Conservation (phyloP, 2,888 invertebrate species). For the Zaprionus bogoriensis region DNA sequence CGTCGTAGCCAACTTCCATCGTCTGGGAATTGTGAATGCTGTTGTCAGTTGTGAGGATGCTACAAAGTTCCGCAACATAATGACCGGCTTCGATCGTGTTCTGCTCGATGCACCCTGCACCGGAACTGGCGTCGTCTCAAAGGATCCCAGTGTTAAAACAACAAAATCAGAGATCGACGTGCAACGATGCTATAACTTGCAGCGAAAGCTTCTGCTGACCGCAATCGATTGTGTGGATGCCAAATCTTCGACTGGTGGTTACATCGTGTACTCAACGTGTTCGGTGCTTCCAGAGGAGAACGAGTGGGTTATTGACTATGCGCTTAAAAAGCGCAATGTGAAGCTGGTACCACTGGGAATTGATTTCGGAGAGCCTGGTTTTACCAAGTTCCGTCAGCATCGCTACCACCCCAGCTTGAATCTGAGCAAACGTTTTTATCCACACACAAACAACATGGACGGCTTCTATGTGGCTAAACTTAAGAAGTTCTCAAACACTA, state of each 20-base stretch:
- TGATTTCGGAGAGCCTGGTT: slow-evolving; percentile 98
- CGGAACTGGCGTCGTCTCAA: slow-evolving; percentile 98
- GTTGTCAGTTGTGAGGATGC: slow-evolving; percentile 96
- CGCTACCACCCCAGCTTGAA: slow-evolving; percentile 96
- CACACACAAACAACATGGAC: slow-evolving; percentile 99
- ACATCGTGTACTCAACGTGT: slow-evolving; percentile 99
- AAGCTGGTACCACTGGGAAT: slow-evolving; percentile 96
- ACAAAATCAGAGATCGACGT: slow-evolving; percentile 95
- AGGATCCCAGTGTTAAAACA: slow-evolving; percentile 98
- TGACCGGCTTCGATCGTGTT: slow-evolving; percentile 97
- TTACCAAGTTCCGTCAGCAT: slow-evolving; percentile 92
- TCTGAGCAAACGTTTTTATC: slow-evolving; percentile 95
- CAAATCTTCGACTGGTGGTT: slow-evolving; percentile 95
- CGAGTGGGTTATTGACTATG: slow-evolving; percentile 98
- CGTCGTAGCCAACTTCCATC: slow-evolving; percentile 97
- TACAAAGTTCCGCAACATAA: slow-evolving; percentile 90
- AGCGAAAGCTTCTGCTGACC: slow-evolving; percentile 94
- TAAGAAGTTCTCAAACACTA: slow-evolving; percentile 95
- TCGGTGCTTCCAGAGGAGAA: slow-evolving; percentile 99
- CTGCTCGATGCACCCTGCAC: slow-evolving; percentile 99
- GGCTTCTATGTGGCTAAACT: slow-evolving; percentile 99
- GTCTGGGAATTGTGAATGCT: slow-evolving; percentile 97
- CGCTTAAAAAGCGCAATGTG: slow-evolving; percentile 95
- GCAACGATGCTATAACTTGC: slow-evolving; percentile 94
- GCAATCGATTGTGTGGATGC: slow-evolving; percentile 99